phyloP scores from a whole-genome alignment of 2,797 vertebrate genomes.

The Xiphophorus birchmanni region DNA sequence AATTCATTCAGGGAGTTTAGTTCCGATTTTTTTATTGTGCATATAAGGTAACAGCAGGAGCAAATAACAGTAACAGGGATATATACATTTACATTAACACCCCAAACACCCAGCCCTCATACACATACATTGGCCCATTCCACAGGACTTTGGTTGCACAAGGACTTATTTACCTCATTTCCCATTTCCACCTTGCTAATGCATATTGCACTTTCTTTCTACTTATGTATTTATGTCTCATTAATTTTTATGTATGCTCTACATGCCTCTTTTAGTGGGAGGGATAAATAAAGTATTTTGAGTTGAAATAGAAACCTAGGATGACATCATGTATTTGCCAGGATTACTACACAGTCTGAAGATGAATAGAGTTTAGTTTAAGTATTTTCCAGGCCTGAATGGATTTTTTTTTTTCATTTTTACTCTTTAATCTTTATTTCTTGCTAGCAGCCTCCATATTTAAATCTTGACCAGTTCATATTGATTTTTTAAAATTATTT shows the following conservation, averaged over 20 bases:
- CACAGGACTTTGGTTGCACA: no score
- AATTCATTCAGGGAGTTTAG: neutral
- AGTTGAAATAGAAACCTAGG: neutral
- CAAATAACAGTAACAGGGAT: neutral
- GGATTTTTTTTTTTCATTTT: neutral
- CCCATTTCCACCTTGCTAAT: neutral
- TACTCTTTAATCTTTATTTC: neutral
- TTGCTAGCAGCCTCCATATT: neutral
- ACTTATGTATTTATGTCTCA: no score
- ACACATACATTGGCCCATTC: no score
- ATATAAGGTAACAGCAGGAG: neutral
- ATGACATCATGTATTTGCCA: neutral
- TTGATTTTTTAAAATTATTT: neutral
- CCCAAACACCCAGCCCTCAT: no score
- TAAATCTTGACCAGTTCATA: neutral
- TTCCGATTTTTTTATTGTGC: neutral
- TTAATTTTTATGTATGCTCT: no score
- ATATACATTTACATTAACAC: no score
- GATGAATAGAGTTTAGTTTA: neutral
- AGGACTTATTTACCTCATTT: neutral
- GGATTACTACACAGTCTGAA: neutral
- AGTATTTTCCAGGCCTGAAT: neutral
- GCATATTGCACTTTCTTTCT: no score
- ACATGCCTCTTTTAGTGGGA: no score
- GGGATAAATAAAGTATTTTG: neutral